Evolutionary conservation across 1,140 invertebrate species (phyloP).

Genomic region (Oreohelix idahoensis): DNA sequence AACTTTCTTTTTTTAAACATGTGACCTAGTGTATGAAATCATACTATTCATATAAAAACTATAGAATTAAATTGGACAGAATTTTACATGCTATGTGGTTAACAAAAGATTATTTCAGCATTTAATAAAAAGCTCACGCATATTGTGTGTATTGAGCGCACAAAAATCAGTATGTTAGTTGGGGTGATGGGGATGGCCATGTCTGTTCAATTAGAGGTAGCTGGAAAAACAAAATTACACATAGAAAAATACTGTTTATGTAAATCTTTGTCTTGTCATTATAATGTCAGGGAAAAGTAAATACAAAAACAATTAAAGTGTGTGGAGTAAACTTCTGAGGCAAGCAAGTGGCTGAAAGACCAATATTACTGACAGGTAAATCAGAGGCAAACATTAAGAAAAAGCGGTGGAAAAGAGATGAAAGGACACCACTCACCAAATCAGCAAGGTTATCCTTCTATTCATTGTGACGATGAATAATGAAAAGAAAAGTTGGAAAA

Average conservation of each 20-base stretch:
- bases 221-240: background rate
- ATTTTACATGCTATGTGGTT: background rate
- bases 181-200: background rate
- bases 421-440: slow-evolving; percentile 32
- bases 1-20: background rate
- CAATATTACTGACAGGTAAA: background rate
- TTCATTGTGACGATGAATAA: slow-evolving; percentile 29
- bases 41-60: background rate
- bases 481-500: background rate
- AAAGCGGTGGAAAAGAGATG: background rate
- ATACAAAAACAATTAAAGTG: background rate
- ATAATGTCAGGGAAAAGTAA: background rate
- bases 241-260: background rate
- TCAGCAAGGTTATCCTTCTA: slow-evolving; percentile 41
- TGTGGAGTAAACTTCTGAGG: background rate
- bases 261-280: background rate
- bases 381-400: background rate
- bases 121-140: too few relatives aligned
- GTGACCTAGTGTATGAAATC: background rate
- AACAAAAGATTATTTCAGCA: background rate
- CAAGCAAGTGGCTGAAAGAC: background rate
- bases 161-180: background rate
- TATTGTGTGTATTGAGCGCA: too few relatives aligned
- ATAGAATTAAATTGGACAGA: background rate
- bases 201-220: background rate